A percentile compares a stretch with the other conserved stretches of the same genome.
phyloP scores from a whole-genome alignment of 2,797 vertebrate genomes.

The Huso huso region DNA sequence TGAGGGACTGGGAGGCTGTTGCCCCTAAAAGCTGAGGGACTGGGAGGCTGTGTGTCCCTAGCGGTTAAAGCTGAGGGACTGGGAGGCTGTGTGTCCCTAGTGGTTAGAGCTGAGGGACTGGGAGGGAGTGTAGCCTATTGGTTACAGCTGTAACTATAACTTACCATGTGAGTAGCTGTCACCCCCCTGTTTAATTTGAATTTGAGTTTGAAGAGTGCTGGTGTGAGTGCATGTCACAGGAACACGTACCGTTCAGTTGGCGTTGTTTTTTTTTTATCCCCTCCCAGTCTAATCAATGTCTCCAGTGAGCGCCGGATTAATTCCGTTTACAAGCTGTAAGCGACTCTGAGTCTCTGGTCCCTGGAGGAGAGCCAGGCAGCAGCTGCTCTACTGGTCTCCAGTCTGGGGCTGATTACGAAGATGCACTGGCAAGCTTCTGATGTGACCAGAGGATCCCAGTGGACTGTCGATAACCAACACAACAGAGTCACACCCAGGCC shows the following conservation, averaged over 20 bases:
- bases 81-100: too few species aligned
- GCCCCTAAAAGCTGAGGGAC: too few species aligned
- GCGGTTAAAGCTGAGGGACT: too few species aligned
- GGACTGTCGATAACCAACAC: neutral
- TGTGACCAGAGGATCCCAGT: neutral
- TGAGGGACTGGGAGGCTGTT: too few species aligned
- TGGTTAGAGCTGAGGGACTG: too few species aligned
- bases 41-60: too few species aligned
- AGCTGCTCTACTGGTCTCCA: neutral
- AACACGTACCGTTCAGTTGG: neutral
- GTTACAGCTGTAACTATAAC: too few species aligned
- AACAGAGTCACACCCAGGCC: too few species aligned
- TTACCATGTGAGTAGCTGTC: too few species aligned
- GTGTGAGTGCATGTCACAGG: neutral
- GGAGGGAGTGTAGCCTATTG: too few species aligned
- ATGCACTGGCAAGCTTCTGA: neutral
- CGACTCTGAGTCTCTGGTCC: neutral
- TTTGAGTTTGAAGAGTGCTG: neutral
- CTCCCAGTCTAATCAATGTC: neutral
- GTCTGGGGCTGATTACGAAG: neutral
- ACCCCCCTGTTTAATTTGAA: too few species aligned
- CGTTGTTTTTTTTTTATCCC: too few species aligned
- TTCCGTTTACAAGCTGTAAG: neutral
- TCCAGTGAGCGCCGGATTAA: neutral
- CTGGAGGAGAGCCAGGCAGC: neutral